Percentiles rank a stretch among this genome's conserved stretches.
Evolutionary conservation across 1,140 invertebrate genomes (phyloP).

Genomic region (Cydia amplana): DNA sequence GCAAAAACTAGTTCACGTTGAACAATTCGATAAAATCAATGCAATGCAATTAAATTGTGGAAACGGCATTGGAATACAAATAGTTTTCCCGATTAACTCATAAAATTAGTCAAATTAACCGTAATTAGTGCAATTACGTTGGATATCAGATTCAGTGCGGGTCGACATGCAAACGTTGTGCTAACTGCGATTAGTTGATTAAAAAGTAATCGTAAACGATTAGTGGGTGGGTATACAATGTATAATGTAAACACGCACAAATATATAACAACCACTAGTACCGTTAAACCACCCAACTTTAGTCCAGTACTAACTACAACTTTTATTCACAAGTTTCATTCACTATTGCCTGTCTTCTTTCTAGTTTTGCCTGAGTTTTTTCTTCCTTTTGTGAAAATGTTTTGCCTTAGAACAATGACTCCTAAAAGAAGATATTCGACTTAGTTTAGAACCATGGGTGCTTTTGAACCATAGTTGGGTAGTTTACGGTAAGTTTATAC

Average conservation of each 20-base stretch:
- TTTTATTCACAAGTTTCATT: too few relatives aligned
- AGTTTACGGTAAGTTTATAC: too few relatives aligned
- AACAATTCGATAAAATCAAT: slow-evolving; percentile 11
- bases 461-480: too few relatives aligned
- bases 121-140: background rate
- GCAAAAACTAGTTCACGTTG: background rate
- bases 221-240: background rate
- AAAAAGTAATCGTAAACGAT: slow-evolving; percentile 8
- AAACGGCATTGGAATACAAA: slow-evolving; percentile 2
- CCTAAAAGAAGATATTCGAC: too few relatives aligned
- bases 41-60: background rate
- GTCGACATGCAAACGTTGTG: background rate
- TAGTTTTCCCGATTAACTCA: slow-evolving; percentile 9
- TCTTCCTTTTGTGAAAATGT: too few relatives aligned
- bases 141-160: slow-evolving; percentile 9
- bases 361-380: too few relatives aligned
- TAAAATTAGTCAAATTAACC: slow-evolving; percentile 7
- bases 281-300: too few relatives aligned
- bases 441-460: too few relatives aligned
- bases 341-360: too few relatives aligned
- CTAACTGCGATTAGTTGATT: slow-evolving; percentile 14
- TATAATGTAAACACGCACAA: background rate
- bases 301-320: too few relatives aligned
- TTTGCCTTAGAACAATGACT: too few relatives aligned
- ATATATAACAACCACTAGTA: too few relatives aligned